These are phyloP conservation scores for Ciconia maguari DNA, from an alignment of 2,113 vertebrate genomes.

Conservation along the genomic window DNA sequence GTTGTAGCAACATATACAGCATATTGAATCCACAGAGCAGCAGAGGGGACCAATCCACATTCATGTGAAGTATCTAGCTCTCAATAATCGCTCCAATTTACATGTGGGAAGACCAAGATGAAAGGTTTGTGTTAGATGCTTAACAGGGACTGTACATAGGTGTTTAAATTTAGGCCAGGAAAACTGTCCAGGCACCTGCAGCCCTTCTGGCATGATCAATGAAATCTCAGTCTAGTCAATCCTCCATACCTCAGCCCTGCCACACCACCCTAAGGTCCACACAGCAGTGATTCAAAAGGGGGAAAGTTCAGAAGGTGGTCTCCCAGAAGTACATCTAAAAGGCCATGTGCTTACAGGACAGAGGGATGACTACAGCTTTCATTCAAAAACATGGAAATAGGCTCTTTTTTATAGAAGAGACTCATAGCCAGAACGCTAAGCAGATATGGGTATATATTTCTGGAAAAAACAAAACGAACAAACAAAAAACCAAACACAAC, in stretches of 20 bases:
- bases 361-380: background rate
- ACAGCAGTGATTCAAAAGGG: background rate
- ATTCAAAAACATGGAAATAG: background rate
- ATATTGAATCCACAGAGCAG: background rate
- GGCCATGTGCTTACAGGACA: background rate
- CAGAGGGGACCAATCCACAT: background rate
- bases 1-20: background rate
- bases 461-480: background rate
- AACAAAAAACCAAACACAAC: background rate
- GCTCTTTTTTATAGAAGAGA: background rate
- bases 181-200: background rate
- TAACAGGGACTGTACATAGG: background rate
- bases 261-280: background rate
- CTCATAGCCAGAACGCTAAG: background rate
- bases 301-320: background rate
- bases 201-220: background rate
- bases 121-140: background rate
- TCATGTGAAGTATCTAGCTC: background rate
- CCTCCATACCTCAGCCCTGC: background rate
- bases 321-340: background rate
- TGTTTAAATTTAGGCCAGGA: background rate
- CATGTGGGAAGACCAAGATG: background rate
- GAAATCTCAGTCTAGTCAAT: background rate
- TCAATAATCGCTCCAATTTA: background rate
- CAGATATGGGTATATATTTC: background rate